phyloP scores from a whole-genome alignment of 2,888 invertebrate species.

The Eupithecia abbreviata region DNA sequence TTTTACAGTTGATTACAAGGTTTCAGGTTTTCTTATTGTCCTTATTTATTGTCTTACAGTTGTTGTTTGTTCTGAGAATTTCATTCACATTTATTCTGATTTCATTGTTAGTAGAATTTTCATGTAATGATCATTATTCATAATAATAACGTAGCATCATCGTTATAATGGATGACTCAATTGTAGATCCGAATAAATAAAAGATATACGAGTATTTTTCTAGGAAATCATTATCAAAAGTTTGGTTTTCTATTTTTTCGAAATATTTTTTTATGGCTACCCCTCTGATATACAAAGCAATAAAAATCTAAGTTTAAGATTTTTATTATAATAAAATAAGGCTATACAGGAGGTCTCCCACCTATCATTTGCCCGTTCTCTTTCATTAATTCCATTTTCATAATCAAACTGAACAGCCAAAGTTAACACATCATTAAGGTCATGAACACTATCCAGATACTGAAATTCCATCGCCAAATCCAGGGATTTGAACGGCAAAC shows the following conservation, averaged over 20 bases:
- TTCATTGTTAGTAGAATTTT: constrained; percentile 16
- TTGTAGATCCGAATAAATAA: constrained; percentile 44
- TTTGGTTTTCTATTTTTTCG: too few relatives aligned
- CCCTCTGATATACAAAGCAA: neutral
- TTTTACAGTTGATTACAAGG: constrained; percentile 81
- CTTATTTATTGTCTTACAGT: constrained; percentile 37
- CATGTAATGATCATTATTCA: constrained; percentile 5
- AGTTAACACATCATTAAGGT: constrained; percentile 9
- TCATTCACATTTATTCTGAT: constrained; percentile 8
- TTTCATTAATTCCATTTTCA: neutral
- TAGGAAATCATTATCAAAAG: neutral
- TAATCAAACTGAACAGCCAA: neutral
- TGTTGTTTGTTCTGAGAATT: constrained; percentile 20
- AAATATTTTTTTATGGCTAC: too few relatives aligned
- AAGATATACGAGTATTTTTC: constrained; percentile 33
- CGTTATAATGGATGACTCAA: constrained; percentile 3
- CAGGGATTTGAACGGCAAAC: neutral
- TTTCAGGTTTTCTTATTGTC: constrained; percentile 48
- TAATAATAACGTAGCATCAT: neutral
- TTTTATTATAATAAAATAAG: too few relatives aligned
- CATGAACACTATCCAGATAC: constrained; percentile 27
- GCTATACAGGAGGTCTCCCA: too few relatives aligned
- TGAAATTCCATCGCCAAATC: constrained; percentile 39
- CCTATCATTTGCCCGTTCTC: neutral
- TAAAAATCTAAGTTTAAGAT: neutral